phyloP scores from a whole-genome alignment of 2,113 vertebrate genomes.

The Marmota monax region DNA sequence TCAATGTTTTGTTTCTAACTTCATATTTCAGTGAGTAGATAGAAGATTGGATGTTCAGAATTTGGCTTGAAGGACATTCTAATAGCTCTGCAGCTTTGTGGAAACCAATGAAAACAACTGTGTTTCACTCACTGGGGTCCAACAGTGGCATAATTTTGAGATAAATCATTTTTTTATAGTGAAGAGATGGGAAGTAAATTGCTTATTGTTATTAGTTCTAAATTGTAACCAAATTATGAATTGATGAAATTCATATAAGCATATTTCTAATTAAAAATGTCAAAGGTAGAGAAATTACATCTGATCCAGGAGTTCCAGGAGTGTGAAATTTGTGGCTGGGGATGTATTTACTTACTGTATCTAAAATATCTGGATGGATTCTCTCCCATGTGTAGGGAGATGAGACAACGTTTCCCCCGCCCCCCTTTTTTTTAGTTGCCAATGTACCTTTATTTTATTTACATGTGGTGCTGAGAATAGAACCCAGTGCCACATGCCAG shows the following conservation, averaged over 20 bases:
- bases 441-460: too few species aligned
- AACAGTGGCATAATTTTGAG: conserved; percentile 28
- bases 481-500: too few species aligned
- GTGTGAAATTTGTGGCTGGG: not conserved
- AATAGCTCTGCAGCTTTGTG: not conserved
- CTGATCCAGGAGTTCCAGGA: too few species aligned
- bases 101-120: not conserved
- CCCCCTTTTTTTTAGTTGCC: too few species aligned
- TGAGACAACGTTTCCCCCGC: too few species aligned
- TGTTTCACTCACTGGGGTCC: not conserved
- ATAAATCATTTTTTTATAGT: conserved; percentile 23
- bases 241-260: not conserved
- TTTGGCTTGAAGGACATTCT: not conserved
- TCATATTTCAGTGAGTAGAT: not conserved
- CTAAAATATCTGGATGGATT: not conserved
- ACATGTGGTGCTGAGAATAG: too few species aligned
- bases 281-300: too few species aligned
- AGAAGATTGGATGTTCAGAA: not conserved
- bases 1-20: conserved; percentile 12
- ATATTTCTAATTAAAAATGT: too few species aligned
- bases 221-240: conserved; percentile 43
- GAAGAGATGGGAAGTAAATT: not conserved
- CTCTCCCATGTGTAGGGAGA: not conserved
- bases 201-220: not conserved
- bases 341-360: not conserved